These are phyloP conservation scores for Melanerpes formicivorus DNA, from an alignment of 2,113 vertebrate species.

Conservation along the genomic window DNA sequence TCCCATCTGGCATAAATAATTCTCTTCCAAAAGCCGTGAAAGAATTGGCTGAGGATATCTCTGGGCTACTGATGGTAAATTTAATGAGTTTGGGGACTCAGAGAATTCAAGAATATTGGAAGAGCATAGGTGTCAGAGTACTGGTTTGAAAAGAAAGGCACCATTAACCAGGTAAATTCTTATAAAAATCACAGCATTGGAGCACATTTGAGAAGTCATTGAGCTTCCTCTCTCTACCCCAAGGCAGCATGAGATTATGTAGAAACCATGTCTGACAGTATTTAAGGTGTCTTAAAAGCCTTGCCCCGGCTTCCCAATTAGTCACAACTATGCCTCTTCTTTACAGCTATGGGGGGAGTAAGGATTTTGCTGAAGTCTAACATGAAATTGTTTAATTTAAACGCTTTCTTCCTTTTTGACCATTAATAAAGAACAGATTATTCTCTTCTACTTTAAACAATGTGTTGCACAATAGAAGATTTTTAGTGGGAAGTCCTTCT, in stretches of 20 bases:
- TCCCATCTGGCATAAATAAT: background rate
- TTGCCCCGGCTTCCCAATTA: conserved; percentile 30
- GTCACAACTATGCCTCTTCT: background rate
- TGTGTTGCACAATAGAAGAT: background rate
- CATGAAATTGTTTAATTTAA: background rate
- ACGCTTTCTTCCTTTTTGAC: background rate
- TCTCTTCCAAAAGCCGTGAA: conserved; percentile 31
- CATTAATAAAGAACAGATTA: background rate
- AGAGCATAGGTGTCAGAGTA: background rate
- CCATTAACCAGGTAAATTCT: conserved; percentile 51
- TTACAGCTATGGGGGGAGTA: background rate
- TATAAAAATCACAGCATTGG: conserved; percentile 2
- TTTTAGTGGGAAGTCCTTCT: background rate
- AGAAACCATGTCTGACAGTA: background rate
- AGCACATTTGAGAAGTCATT: background rate
- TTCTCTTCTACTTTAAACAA: background rate
- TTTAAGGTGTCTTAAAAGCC: background rate
- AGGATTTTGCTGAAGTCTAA: conserved; percentile 8
- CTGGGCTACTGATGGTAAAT: conserved; percentile 38
- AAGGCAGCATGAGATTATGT: background rate
- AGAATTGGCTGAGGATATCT: conserved; percentile 29
- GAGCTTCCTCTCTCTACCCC: background rate
- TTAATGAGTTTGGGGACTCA: conserved; percentile 33
- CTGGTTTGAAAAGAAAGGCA: conserved; percentile 40
- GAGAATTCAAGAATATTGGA: conserved; percentile 46